A percentile compares a stretch with the other conserved stretches of the same genome.
These are phyloP conservation scores for Sylvia atricapilla DNA, from an alignment of 2,113 vertebrate genomes.

Conservation along the genomic window DNA sequence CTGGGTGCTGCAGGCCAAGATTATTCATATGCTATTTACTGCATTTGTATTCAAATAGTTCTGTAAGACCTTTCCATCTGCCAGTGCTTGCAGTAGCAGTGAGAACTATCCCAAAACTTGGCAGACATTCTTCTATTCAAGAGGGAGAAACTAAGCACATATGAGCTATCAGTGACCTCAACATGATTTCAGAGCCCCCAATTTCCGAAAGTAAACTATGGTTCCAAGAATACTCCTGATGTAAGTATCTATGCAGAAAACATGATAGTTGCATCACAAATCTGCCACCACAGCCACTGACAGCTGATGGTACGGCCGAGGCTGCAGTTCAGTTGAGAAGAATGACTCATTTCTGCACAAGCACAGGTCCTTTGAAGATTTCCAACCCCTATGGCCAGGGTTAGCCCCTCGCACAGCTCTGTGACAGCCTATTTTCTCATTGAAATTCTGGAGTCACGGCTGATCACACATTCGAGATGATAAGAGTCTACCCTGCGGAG, in stretches of 20 bases:
- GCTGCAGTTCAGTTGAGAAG: not conserved
- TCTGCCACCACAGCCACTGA: not conserved
- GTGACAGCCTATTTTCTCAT: not conserved
- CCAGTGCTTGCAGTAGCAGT: accelerated
- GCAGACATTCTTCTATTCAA: not conserved
- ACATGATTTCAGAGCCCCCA: not conserved
- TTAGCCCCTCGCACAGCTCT: not conserved
- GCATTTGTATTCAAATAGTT: not conserved
- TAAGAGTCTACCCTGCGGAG: conserved; percentile 20
- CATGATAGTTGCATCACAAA: accelerated
- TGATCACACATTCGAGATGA: conserved; percentile 40
- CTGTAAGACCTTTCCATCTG: not conserved
- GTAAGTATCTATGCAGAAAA: not conserved
- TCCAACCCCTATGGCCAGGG: not conserved
- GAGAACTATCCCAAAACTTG: not conserved
- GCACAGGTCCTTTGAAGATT: not conserved
- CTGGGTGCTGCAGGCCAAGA: not conserved
- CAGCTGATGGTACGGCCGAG: accelerated
- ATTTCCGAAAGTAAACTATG: not conserved
- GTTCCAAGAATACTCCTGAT: not conserved
- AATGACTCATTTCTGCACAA: not conserved
- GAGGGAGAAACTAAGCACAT: not conserved
- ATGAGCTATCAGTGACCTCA: not conserved
- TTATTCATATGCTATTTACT: not conserved
- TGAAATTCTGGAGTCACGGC: conserved; percentile 38